Evolutionary conservation across 2,888 invertebrate genomes (phyloP), one percentile per base, ranked within the genome.

Genomic region (Drosophila anomelani): DNA sequence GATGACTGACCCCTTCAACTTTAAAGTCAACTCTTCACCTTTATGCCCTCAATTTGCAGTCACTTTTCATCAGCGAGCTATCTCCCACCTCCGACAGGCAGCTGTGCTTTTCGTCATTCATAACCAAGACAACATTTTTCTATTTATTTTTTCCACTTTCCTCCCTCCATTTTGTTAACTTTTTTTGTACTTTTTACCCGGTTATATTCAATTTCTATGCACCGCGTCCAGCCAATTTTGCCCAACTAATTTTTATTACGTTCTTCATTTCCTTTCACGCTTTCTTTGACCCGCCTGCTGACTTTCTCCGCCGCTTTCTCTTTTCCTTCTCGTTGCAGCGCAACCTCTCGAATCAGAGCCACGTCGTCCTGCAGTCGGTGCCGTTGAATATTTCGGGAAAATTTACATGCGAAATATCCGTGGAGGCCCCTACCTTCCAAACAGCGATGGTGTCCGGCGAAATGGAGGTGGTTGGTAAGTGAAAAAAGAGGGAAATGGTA

Each of bases 391-490:
- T 92, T 89, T 92, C 93, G 59, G 92, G 92, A 15, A 92, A 92
- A 89, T 93, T 92, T 85, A 92, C 92, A 84, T 93, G 92, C 88
- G 92, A 93, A 87, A 92, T 93, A 76, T 92, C 92, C 70, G 92
- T 92, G 59, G 92, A 93, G 77, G 92, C 92, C 71, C 92, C 92
- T 61, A 91, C 92, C 69, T 93, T 93, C 80, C 92, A 92, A 85
- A 93, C 92, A 55, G 91, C 91, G 34, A 92, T 92, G 91, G 92
- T 92, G 60, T 92, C 92, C 74, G 92, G 92, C 72, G 92, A 92
- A 89, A 91, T 92, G 92, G 92, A 92, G 89, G 91, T 92, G 71
- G 92, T 92, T 75, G 92, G 92, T 92, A 83, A 91, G 92, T 92
- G 76, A 68, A 56, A 53, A 60, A 60, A n/a, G 20, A 8, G 43